Evolutionary conservation across 1,140 invertebrate genomes (phyloP), one percentile per base, ranked within the genome.

Genomic region (Drosophila ficusphila): DNA sequence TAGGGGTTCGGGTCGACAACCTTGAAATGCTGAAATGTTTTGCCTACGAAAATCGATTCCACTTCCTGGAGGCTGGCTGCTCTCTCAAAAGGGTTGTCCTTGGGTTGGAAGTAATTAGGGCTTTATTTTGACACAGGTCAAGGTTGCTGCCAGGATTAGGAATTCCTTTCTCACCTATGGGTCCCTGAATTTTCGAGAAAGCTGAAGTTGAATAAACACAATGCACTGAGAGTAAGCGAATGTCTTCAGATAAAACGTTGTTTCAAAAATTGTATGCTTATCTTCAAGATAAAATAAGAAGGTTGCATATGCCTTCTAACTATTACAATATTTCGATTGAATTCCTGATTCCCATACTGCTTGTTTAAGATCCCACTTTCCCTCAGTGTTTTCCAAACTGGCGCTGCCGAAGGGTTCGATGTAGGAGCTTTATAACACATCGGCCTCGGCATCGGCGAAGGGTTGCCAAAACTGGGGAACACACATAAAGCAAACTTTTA

Each of bases 11-110:
- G 48, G 18, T 5, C 34, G 46, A 39, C 72, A 86, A 81, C 81
- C 81, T 86, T 86, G 81, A 81, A 76, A 12, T 83, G 79, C n/a
- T n/a, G 74, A 74, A 12, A 41, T 67, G 34, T 67, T 52, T 41
- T 41, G 61, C 58, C 81, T 86, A 74, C 58, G 61, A 76, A 85
- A 79, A 85, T 85, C 76, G 67, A 79, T 86, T 68, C 52, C 33
- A 33, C 21, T 47, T 31, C 7, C 7, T 8, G 27, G 29, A 33
- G 58, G 9, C 36, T 39, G 25, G 27, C 4, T 7, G 29, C 29
- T n/a, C n/a, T 19, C 38, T 11, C 18, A 85, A 42, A 85, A 81
- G 79, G 82, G 79, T 85, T 85, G 70, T 25, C 42, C 34, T 44
- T 62, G 49, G 16, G 9, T 46, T 58, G 60, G 51, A 57, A 67